Evolutionary conservation across 2,888 invertebrate species (phyloP).

Genomic region (Drosophila mimica): DNA sequence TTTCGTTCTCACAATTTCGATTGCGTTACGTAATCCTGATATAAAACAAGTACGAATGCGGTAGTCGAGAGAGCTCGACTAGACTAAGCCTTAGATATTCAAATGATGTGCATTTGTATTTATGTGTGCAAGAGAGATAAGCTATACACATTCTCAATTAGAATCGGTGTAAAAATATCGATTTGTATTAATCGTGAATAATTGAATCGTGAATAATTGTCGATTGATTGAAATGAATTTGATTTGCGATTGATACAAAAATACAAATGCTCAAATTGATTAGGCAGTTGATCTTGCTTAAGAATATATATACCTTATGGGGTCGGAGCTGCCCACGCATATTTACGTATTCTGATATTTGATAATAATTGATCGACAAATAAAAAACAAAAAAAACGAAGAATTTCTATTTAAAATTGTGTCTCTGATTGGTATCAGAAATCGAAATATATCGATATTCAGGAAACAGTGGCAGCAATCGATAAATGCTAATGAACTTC

Average conservation of each 20-base stretch:
- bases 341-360: no score
- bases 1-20: no score
- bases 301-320: background rate
- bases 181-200: background rate
- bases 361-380: no score
- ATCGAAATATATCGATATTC: background rate
- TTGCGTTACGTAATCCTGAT: background rate
- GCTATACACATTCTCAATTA: background rate
- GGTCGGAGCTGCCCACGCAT: background rate
- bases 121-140: no score
- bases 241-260: no score
- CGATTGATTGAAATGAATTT: no score
- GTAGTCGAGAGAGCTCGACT: no score
- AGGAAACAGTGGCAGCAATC: background rate
- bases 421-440: background rate
- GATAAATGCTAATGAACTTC: background rate
- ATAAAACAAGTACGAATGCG: background rate
- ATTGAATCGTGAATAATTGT: background rate
- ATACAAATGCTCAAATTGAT: no score
- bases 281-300: background rate
- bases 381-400: background rate
- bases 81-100: no score
- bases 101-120: no score
- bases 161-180: background rate
- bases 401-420: background rate